A percentile compares a stretch with the other conserved stretches of the same genome.
Conservation (phyloP, 2,113 vertebrate genomes). For the Phrynosoma platyrhinos region DNA sequence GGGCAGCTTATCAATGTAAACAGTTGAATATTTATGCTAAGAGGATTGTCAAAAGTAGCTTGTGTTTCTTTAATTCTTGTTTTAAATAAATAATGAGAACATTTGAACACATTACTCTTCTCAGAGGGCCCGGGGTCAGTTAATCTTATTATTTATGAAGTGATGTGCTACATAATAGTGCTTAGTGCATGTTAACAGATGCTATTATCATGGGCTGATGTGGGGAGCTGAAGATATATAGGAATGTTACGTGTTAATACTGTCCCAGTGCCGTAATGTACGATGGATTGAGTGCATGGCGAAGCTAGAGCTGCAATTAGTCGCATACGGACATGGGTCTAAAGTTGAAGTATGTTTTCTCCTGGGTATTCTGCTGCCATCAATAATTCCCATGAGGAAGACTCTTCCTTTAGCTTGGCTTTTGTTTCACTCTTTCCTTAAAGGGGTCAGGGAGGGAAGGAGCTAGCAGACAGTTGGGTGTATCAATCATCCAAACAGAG, state of each 20-base stretch:
- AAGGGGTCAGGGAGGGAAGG: not conserved
- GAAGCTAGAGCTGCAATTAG: conserved; percentile 91
- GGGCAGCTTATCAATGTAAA: conserved; percentile 78
- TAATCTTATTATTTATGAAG: conserved; percentile 99
- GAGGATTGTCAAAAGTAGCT: conserved; percentile 88
- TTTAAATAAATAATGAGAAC: conserved; percentile 99
- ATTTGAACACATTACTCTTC: conserved; percentile 97
- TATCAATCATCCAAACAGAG: conserved; percentile 7
- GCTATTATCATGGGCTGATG: conserved; percentile 98
- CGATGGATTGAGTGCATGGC: conserved; percentile 85
- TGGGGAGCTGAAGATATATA: conserved; percentile 96
- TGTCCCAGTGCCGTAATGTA: conserved; percentile 87
- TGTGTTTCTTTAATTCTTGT: conserved; percentile 96
- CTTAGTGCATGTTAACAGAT: conserved; percentile 99
- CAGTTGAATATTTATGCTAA: conserved; percentile 90
- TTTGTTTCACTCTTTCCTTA: conserved; percentile 29
- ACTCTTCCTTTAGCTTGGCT: conserved; percentile 60
- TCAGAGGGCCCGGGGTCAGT: conserved; percentile 91
- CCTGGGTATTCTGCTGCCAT: conserved; percentile 70
- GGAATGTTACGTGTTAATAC: conserved; percentile 92
- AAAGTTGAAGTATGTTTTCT: conserved; percentile 86
- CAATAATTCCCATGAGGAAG: conserved; percentile 82
- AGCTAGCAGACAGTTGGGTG: not conserved
- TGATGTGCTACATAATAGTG: conserved; percentile 99
- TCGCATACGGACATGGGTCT: conserved; percentile 86